phyloP scores from a whole-genome alignment of 2,888 invertebrate species.

The Polia nebulosa region DNA sequence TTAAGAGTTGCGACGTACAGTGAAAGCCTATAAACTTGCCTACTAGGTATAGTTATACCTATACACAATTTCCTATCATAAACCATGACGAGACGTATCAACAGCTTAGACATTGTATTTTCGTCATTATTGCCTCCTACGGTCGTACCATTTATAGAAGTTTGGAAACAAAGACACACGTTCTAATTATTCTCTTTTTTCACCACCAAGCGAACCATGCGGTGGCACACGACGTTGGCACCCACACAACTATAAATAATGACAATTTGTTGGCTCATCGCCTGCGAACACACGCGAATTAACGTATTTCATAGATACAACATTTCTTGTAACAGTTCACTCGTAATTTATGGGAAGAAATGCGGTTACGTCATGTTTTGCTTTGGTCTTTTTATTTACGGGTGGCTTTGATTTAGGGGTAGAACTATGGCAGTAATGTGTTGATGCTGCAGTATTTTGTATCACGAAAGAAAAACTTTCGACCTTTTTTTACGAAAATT shows the following conservation, averaged over 20 bases:
- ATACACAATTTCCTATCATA: background rate
- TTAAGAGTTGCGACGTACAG: too few relatives aligned
- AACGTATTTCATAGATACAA: constrained; percentile 52
- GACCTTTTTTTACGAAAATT: too few relatives aligned
- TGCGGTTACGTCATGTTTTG: constrained; percentile 31
- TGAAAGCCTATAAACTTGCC: too few relatives aligned
- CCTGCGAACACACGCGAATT: constrained; percentile 56
- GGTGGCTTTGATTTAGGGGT: constrained; percentile 2
- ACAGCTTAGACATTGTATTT: background rate
- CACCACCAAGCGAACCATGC: constrained; percentile 19
- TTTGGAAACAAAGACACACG: constrained; percentile 13
- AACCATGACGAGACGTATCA: background rate
- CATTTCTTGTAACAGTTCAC: constrained; percentile 52
- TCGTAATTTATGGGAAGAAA: constrained; percentile 44
- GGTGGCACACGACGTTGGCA: constrained; percentile 59
- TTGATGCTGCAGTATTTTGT: background rate
- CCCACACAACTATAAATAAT: constrained; percentile 60
- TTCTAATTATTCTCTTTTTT: constrained; percentile 48
- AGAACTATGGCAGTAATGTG: background rate
- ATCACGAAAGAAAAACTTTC: too few relatives aligned
- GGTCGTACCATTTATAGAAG: background rate
- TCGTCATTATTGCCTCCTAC: background rate
- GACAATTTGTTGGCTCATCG: constrained; percentile 65
- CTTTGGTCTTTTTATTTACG: constrained; percentile 28
- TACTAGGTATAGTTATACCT: too few relatives aligned